Evolutionary conservation across 1,140 invertebrate genomes (phyloP).

Genomic region (Hyposmocoma kahamanoa): DNA sequence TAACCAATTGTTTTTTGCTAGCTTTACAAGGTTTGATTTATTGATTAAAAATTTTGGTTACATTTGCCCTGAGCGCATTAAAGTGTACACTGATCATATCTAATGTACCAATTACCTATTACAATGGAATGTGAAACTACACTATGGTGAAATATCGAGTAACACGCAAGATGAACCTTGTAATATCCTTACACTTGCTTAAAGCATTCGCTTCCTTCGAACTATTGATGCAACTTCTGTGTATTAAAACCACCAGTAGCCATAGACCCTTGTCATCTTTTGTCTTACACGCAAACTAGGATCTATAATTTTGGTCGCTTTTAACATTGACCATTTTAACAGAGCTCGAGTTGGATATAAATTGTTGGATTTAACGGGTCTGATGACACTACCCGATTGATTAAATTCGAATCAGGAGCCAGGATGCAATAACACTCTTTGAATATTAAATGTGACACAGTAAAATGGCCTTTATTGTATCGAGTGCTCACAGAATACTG

Average conservation of each 20-base stretch:
- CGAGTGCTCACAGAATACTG: too few relatives aligned
- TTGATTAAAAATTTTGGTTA: too few relatives aligned
- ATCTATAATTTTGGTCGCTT: too few relatives aligned
- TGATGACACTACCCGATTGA: conserved; percentile 17
- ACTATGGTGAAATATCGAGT: neutral
- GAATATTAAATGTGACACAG: conserved; percentile 52
- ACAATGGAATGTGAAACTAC: too few relatives aligned
- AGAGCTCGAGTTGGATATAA: conserved; percentile 8
- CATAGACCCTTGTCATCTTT: too few relatives aligned
- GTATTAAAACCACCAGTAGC: neutral
- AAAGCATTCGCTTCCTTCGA: neutral
- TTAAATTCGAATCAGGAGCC: conserved; percentile 45
- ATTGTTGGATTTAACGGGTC: conserved; percentile 13
- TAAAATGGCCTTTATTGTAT: conserved; percentile 49
- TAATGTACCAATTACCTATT: too few relatives aligned
- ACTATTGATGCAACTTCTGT: neutral
- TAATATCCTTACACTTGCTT: conserved; percentile 1
- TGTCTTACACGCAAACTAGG: too few relatives aligned
- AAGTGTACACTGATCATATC: too few relatives aligned
- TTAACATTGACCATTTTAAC: too few relatives aligned
- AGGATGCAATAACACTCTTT: conserved; percentile 31
- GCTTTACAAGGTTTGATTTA: too few relatives aligned
- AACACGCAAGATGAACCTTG: neutral
- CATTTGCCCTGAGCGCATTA: too few relatives aligned
- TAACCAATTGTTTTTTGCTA: too few relatives aligned